Base-by-base conservation (phyloP, 2,113 vertebrate genomes). In the Entomyzon cyanotis region DNA sequence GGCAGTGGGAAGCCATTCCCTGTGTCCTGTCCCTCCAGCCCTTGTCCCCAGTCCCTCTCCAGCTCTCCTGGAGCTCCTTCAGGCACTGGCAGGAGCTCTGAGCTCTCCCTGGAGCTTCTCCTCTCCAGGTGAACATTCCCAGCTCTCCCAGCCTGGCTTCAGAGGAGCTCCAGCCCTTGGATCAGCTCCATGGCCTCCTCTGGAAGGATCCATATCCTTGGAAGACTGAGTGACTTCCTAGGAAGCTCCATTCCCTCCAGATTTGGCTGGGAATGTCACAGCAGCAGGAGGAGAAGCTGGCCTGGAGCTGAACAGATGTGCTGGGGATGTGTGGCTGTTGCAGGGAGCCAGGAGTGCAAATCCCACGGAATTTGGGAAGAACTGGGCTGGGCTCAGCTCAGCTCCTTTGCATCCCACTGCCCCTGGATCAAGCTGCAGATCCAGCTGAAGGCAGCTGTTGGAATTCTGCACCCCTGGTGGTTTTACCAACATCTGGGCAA, bases 341-440 rank as follows among this genome's bases (percentile, higher is more conserved):
- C 33, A 15, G 53, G 25, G 67, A 15, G 39, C 0, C 4, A 1
- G 46, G 47, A 10, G 5, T 17, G 63, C 6, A 22, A 4, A 28
- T 18, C 35, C 24, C 24, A 0, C 0, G 0, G 23, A 17, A 12
- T 62, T 35, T 35, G 55, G 46, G 69, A 25, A 18, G 35, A 50
- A 1, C 9, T 2, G 27, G 52, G 41, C 33, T 42, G 64, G 50
- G 41, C 33, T 42, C 59, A 46, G 12, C 6, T 44, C 31, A 31
- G 28, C 44, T 78, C 24, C 49, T 28, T 25, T 19, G 35, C 27
- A 14, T 6, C 42, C 49, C 10, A 1, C 20, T 37, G 31, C 27
- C 27, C 20, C 47, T n/a, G 35, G 12, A 19, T 39, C 39, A 8
- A 37, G 10, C 37, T 7, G 33, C 13, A 23, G 56, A 35, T 59